Evolutionary conservation across 1,140 invertebrate species (phyloP), one percentile per base, ranked within the genome.

Genomic region (Zaprionus nigranus): DNA sequence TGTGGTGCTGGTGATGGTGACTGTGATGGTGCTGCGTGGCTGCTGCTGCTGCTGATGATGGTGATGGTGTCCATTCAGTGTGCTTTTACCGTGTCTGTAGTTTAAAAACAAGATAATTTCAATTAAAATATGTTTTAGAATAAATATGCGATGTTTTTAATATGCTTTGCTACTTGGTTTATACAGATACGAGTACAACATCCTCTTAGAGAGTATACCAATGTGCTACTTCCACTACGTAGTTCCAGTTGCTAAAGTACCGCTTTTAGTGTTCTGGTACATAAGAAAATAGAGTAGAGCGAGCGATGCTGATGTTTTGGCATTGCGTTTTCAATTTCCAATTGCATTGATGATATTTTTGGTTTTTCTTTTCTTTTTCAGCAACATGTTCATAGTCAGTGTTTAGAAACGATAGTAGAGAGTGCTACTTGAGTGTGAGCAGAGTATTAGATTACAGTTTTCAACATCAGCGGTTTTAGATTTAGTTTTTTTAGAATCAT

Each of bases 351-450:
- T 90, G 79, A 76, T 65, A 58, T 74, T 56, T 60, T 65, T 61
- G 7, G 24, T 67, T 54, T 54, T 70, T 69, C 65, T 71, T 67
- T 72, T 67, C 60, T 81, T 79, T 78, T 78, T 56, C 85, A 85
- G 90, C 90, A 86, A 90, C 90, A 91, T 91, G 90, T 91, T 91
- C 90, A 91, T 91, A 91, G 90, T 86, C 90, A 85, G 90, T 85
- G 72, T 87, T 75, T 80, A 85, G 75, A 85, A 67, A 75, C 53
- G 17, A 72, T 63, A 51, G 49, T 75, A 88, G 28, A 63, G 67
- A 70, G 70, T 70, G 62, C 72, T 63, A 73, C 53, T 65, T 58
- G 40, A 63, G 64, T 59, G 57, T 67, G 64, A 58, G 51, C 36
- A 24, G 63, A 72, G 40, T 11, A 56, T 56, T 67, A 67, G 63